Evolutionary conservation across 2,797 vertebrate genomes (phyloP), one percentile per base, ranked within the genome.

Genomic region (Myoxocephalus aenaeus): DNA sequence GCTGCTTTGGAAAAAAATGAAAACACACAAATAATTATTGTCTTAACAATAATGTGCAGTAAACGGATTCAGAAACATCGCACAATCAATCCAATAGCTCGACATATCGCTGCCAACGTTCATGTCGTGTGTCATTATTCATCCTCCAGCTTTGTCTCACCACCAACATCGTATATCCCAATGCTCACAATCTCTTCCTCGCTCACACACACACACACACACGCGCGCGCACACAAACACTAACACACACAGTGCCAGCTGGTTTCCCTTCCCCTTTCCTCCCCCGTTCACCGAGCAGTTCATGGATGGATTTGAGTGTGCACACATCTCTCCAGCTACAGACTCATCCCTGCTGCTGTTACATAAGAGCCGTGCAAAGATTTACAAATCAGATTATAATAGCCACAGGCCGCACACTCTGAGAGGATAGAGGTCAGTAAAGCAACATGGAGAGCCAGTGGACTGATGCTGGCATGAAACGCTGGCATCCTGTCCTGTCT

Each of bases 371-470:
- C 85, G 72, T 76, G 86, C 85, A 81, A 67, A 86, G 80, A 90
- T 87, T 93, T 93, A 91, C 89, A 85, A 90, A 91, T 90, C 92
- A 93, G 92, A 93, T 93, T 92, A 92, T 73, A 81, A 89, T 72
- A 62, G 62, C 89, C 73, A 83, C 46, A 14, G 74, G 83, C 86
- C 80, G 57, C 80, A 82, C 85, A 81, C 84, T 81, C 58, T 27
- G 12, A 65, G 68, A 82, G 82, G 77, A 87, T 78, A 81, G 88
- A 86, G 88, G 88, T 91, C 90, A 88, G 86, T 79, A 86, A 90
- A 87, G 88, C 89, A 83, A 57, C 86, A 44, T 77, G 71, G 77
- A 34, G 61, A 27, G 69, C 62, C 83, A 40, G 75, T 27, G 61
- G 76, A 77, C 73, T 51, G 82, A 80, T 70, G 77, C 61, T 67